Evolutionary conservation across 1,140 invertebrate genomes (phyloP).

Genomic region (Achroia grisella): DNA sequence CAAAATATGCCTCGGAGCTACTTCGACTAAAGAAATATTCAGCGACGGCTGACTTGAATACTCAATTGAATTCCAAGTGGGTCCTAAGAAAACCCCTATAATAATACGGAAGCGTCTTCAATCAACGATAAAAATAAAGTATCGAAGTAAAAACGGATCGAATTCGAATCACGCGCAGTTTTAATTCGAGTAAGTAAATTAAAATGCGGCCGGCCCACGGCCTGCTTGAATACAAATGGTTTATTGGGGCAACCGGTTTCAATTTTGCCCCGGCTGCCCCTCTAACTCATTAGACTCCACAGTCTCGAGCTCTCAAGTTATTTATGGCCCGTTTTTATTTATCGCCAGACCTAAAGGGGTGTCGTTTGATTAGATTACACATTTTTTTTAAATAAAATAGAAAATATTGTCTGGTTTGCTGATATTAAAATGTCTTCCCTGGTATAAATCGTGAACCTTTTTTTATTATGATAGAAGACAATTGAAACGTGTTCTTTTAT

Average conservation of each 20-base stretch:
- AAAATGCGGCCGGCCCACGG: constrained; percentile 56
- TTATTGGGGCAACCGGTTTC: constrained; percentile 50
- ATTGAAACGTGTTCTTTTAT: background rate
- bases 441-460: constrained; percentile 14
- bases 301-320: no score
- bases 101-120: constrained; percentile 33
- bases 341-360: constrained; percentile 29
- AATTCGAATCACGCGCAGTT: constrained; percentile 66
- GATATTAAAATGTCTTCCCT: constrained; percentile 12
- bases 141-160: constrained; percentile 41
- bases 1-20: constrained; percentile 33
- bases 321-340: constrained; percentile 27
- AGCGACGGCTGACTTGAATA: constrained; percentile 17
- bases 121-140: constrained; percentile 66
- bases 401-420: no score
- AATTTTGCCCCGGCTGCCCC: constrained; percentile 35
- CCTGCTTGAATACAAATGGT: constrained; percentile 69
- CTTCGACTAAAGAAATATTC: no score
- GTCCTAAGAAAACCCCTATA: background rate
- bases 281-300: constrained; percentile 48
- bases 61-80: constrained; percentile 23
- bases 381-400: no score
- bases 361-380: constrained; percentile 31
- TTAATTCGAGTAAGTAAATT: constrained; percentile 72
- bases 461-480: constrained; percentile 11